Evolutionary conservation across 2,113 vertebrate species (phyloP), one percentile per base, ranked within the genome.

Genomic region (Ondatra zibethicus): DNA sequence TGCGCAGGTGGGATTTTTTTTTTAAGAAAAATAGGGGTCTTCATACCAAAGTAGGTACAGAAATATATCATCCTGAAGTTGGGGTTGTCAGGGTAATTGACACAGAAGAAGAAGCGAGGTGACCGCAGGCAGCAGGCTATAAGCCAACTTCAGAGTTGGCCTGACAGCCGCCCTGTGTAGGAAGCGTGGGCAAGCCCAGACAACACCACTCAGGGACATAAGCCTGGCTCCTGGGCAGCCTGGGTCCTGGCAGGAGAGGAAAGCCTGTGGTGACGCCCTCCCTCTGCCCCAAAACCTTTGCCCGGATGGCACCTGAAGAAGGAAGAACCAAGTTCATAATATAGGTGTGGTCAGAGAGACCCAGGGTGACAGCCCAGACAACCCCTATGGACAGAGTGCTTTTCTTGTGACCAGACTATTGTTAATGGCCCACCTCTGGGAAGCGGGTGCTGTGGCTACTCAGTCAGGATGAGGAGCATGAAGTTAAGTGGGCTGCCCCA

Each of bases 111-210:
- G 84, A 78, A 94, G 96, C 95, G 19, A 93, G 96, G 95, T 85
- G 17, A 95, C 98, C 96, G 95, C 58, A 72, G 61, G 93, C 91
- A 82, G 95, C 89, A 31, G 61, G 8, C 50, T 95, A 91, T 80
- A 84, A 90, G 16, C 94, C 0, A 0, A 89, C 97, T 97, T 89
- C 39, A 91, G 17, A 92, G 94, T 91, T 96, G 96, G 87, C 96
- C 97, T 25, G 93, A 94, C 73, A 92, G 91, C 96, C 93, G 25
- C 88, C 73, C 61, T 70, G 90, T 39, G 89, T 93, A 89, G 39
- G 90, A 65, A 93, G 94, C 89, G 91, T 39, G 72, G 98, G 93
- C 99, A 98, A 96, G 99, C 98, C 98, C 98, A 96, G 98, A 97
- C 98, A 98, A 89, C 80, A 97, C 55, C 93, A 50, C 86, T 47